Evolutionary conservation across 2,797 vertebrate species (phyloP).

Genomic region (Petrocephalus schoutedeni): DNA sequence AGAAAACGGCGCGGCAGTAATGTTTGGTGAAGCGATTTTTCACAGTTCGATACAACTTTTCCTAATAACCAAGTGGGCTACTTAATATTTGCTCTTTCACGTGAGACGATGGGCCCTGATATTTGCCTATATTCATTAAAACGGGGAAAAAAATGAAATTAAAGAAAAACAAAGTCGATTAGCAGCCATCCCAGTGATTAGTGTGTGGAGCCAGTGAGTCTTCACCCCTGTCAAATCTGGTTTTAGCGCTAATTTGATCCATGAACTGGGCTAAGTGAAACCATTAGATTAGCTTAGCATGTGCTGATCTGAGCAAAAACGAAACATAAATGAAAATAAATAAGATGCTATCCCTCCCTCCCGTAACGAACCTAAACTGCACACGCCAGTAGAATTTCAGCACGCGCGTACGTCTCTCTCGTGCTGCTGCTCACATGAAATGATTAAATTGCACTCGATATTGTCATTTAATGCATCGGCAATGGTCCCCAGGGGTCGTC

Average conservation of each 20-base stretch:
- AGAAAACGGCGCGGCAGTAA: not conserved
- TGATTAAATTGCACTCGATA: not conserved
- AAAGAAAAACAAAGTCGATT: not conserved
- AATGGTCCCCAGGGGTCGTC: not conserved
- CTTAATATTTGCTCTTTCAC: not conserved
- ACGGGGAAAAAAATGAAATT: not conserved
- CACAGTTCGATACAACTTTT: not conserved
- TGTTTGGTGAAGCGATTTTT: not conserved
- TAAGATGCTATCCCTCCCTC: not conserved
- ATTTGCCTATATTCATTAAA: slow-evolving; percentile 2
- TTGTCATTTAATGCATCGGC: slow-evolving; percentile 14
- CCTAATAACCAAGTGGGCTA: not conserved
- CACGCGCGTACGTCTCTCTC: not conserved
- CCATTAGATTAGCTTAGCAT: not conserved
- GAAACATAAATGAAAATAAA: not conserved
- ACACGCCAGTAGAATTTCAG: not conserved
- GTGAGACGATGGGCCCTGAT: not conserved
- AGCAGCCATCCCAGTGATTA: not conserved
- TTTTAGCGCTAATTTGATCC: not conserved
- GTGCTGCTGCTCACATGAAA: not conserved
- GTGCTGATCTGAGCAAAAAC: slow-evolving; percentile 7
- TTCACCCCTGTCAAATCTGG: not conserved
- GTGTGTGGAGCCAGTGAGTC: not conserved
- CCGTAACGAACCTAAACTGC: not conserved
- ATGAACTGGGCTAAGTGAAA: not conserved